Conservation (phyloP, 2,113 vertebrate species). For the Melanostigma gelatinosum region DNA sequence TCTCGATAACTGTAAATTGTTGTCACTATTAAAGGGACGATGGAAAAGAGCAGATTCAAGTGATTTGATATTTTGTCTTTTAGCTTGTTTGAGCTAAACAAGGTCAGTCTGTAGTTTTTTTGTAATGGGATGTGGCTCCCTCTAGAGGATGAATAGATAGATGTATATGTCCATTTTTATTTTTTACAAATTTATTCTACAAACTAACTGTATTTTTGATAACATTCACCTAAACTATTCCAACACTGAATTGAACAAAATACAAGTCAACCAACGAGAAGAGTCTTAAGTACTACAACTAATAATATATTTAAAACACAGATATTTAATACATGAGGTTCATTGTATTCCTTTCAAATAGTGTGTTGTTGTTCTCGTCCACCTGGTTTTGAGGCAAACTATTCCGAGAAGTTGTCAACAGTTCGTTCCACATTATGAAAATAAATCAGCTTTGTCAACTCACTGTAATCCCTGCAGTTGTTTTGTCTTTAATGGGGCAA, state of each 20-base stretch:
- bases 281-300: neutral
- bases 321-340: neutral
- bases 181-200: neutral
- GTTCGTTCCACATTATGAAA: neutral
- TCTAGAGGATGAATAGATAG: slow-evolving; percentile 55
- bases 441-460: neutral
- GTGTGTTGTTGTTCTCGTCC: neutral
- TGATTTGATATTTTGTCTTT: slow-evolving; percentile 22
- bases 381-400: neutral
- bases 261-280: neutral
- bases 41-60: slow-evolving; percentile 45
- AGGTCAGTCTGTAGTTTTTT: neutral
- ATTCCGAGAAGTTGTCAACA: neutral
- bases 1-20: slow-evolving; percentile 15
- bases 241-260: neutral
- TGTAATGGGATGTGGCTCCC: slow-evolving; percentile 61
- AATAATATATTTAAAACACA: neutral
- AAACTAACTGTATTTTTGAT: neutral
- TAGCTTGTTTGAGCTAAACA: neutral
- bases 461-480: neutral
- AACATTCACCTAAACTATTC: neutral
- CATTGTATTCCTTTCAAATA: no score
- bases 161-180: neutral
- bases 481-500: neutral
- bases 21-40: slow-evolving; percentile 63